Base-by-base conservation (phyloP, 2,888 invertebrate genomes). In the Limenitis camilla region DNA sequence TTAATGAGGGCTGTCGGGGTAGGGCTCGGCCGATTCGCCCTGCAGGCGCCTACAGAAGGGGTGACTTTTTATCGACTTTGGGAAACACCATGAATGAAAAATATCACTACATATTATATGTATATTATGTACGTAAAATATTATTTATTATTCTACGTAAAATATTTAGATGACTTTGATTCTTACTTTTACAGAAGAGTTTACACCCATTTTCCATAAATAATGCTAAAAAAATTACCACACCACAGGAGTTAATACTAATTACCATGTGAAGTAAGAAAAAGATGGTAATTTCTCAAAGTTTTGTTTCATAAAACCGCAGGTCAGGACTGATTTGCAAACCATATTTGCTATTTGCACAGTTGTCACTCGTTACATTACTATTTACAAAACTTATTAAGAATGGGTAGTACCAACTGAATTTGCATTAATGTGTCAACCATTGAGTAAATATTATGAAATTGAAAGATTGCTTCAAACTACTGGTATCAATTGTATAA, bases 31-130 rank as follows among this genome's bases (percentile, higher is more conserved):
- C 28, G 30, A 7, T 31, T 49, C 56, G 55, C 44, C 57, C 52
- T 29, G 29, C 30, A 42, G 55, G 49, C 53, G 58, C 58, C 55
- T 43, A 27, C 36, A 31, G 40, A 39, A 42, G 50, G 59, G 59
- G 59, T 46, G 52, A 45, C 48, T 56, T 56, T 58, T 55, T 53
- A 58, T 53, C 49, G 53, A 48, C 30, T 46, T 40, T 19, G 19
- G 49, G 38, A 43, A 54, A 46, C 42, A 32, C 47, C 38, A 30
- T 52, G 40, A 48, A 44, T 48, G 43, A 36, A 39, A 32, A n/a
- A 44, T 44, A 41, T 35, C 35, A 47, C 36, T 11, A 28, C 5
- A 29, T 8, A 45, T 11, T 6, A 11, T 36, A 45, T 45, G 10
- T 35, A 45, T 45, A 29, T 36, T 45, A 19, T 19, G 3, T 19